Conservation (phyloP, 2,888 invertebrate genomes). For the Melinaea marsaeus region DNA sequence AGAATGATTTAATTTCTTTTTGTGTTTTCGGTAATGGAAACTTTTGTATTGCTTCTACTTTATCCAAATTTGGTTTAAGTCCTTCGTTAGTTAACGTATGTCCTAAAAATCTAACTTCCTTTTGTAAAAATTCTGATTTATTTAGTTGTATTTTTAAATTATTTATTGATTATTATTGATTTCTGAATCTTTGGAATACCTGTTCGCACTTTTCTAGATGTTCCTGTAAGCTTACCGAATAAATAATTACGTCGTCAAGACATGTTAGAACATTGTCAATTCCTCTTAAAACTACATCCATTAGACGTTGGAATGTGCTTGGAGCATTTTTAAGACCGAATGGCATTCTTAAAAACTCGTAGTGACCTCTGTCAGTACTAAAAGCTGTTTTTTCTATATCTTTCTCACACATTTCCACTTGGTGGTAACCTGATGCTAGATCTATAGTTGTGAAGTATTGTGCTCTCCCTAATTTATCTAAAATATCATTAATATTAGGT, state of each 20-base stretch:
- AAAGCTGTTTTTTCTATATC: slow-evolving; percentile 44
- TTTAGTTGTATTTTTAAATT: too few relatives aligned
- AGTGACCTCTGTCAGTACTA: slow-evolving; percentile 39
- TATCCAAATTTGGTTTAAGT: slow-evolving; percentile 5
- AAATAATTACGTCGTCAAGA: too few relatives aligned
- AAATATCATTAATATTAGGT: slow-evolving; percentile 26
- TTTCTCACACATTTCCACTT: slow-evolving; percentile 22
- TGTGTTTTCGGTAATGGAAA: slow-evolving; percentile 7
- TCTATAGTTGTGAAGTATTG: too few relatives aligned
- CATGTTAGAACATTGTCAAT: too few relatives aligned
- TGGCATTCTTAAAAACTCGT: slow-evolving; percentile 30
- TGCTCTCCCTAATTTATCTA: slow-evolving; percentile 8
- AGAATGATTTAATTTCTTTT: slow-evolving; percentile 8
- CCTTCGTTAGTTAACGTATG: slow-evolving; percentile 3
- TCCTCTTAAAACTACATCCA: too few relatives aligned
- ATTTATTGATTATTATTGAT: too few relatives aligned
- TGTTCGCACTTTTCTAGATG: slow-evolving; percentile 6
- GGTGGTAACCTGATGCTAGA: slow-evolving; percentile 20
- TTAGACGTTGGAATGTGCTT: too few relatives aligned
- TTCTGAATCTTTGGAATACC: too few relatives aligned
- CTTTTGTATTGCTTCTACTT: slow-evolving; percentile 5
- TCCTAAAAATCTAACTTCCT: slow-evolving; percentile 2
- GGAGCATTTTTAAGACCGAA: too few relatives aligned
- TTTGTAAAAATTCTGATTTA: background rate
- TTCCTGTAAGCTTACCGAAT: too few relatives aligned